phyloP scores from a whole-genome alignment of 2,113 vertebrate species.

The Todiramphus saurophagus region DNA sequence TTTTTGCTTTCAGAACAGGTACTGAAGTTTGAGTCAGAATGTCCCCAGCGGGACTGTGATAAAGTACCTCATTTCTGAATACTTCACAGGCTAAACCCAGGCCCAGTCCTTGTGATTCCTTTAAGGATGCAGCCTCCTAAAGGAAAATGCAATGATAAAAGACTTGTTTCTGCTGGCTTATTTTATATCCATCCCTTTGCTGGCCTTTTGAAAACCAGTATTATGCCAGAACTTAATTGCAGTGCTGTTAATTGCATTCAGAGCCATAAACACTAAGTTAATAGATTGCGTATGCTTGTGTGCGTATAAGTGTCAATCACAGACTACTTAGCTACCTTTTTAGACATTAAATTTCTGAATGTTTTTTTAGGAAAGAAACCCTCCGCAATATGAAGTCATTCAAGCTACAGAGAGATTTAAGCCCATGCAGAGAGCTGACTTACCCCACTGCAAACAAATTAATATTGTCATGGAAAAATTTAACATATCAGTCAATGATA shows the following conservation, averaged over 20 bases:
- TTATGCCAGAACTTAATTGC: constrained; percentile 27
- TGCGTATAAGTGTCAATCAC: not conserved
- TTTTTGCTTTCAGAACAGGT: not conserved
- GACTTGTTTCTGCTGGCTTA: not conserved
- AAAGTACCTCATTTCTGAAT: not conserved
- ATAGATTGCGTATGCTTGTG: not conserved
- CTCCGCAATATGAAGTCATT: not conserved
- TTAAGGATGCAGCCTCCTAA: not conserved
- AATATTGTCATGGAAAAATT: not conserved
- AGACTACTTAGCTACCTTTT: not conserved
- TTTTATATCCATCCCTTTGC: not conserved
- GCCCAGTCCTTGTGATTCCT: not conserved
- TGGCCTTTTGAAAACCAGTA: not conserved
- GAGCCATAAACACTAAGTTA: not conserved
- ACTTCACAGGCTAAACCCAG: not conserved
- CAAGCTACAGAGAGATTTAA: not conserved
- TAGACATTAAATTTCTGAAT: not conserved
- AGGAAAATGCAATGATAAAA: not conserved
- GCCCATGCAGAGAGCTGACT: not conserved
- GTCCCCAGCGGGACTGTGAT: not conserved
- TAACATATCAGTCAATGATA: not conserved
- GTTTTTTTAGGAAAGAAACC: not conserved
- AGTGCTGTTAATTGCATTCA: constrained; percentile 1
- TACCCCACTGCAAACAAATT: not conserved
- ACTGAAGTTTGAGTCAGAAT: not conserved